Conservation (phyloP, 1,140 invertebrate species). For the Anastrepha ludens region DNA sequence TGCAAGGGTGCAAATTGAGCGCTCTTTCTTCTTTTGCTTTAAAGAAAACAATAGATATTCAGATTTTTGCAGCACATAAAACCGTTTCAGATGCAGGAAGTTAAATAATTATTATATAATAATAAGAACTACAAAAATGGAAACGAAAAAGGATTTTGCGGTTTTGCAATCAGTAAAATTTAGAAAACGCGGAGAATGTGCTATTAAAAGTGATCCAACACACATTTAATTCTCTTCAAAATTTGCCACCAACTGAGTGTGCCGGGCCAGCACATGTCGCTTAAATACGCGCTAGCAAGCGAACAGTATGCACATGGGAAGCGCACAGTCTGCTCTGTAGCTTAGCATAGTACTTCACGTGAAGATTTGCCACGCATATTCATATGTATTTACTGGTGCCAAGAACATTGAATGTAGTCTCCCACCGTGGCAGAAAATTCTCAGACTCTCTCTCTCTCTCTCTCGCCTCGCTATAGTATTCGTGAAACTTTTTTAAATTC, state of each 20-base stretch:
- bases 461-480: background rate
- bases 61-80: background rate
- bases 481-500: background rate
- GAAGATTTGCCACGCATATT: background rate
- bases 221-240: background rate
- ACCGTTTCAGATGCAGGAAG: background rate
- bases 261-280: background rate
- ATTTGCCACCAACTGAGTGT: slow-evolving; percentile 27
- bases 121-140: background rate
- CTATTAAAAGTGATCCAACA: background rate
- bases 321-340: background rate
- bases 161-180: background rate
- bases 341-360: background rate
- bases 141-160: background rate
- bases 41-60: too few relatives aligned
- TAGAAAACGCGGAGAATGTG: background rate
- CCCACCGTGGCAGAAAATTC: background rate
- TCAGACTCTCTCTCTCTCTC: background rate
- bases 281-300: slow-evolving; percentile 44
- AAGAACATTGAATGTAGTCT: background rate
- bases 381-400: background rate
- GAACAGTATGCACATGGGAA: background rate
- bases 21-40: too few relatives aligned
- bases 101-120: background rate
- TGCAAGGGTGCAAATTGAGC: too few relatives aligned